Base-by-base conservation (phyloP, 2,113 vertebrate genomes). In the Semicossyphus pulcher region DNA sequence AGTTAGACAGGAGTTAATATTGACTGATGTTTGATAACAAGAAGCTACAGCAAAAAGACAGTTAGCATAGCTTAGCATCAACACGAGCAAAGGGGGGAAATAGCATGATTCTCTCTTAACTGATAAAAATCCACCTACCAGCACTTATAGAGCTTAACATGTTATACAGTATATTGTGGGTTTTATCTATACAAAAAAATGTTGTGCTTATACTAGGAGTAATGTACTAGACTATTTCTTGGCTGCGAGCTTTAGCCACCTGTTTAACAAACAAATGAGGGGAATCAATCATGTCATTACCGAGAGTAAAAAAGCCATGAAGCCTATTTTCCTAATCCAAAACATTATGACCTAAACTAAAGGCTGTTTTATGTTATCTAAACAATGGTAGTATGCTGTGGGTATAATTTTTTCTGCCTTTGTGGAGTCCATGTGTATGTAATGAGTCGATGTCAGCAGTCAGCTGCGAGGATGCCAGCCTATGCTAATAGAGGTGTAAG, bases 401-500 rank as follows among this genome's bases (percentile, higher is more conserved):
- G n/a, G n/a, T n/a, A n/a, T n/a, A n/a, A n/a, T n/a, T n/a, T n/a
- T 39, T 2, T 61, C 47, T 58, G 20, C 4, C 10, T 61, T 29
- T 59, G 52, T 34, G 14, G 83, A 57, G 67, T 65, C 61, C 31
- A 4, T 39, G 10, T 51, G 58, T 23, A 18, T 76, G 26, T 51
- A 47, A 42, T n/a, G 25, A 37, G 36, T 23, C 52, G 68, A 72
- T 56, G 58, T 83, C 71, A 81, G 37, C 31, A 57, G 42, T 56
- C 34, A 77, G 59, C 65, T 47, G 60, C 53, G 53, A 65, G 31
- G 25, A 48, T 44, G 60, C 51, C 34, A 41, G 37, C 47, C 28
- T 48, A 25, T 41, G 34, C 45, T 72, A 63, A 45, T 61, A 51
- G 28, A 34, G 49, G 45, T 47, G 28, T 60, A 60, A 74, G 59